A percentile compares a stretch with the other conserved stretches of the same genome.
phyloP scores from a whole-genome alignment of 2,113 vertebrate genomes.

The Zapornia atra region DNA sequence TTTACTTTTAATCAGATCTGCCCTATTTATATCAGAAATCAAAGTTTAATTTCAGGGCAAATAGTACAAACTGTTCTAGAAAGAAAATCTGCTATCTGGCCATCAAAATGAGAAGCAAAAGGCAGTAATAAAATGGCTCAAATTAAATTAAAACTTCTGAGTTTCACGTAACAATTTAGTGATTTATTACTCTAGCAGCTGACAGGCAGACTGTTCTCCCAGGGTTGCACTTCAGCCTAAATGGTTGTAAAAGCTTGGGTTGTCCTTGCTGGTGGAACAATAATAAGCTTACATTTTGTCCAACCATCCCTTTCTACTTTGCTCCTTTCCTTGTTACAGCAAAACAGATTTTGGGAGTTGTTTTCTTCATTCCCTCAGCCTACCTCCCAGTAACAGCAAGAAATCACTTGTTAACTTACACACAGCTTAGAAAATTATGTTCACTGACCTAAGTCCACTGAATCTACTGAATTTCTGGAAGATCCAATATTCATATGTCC shows the following conservation, averaged over 20 bases:
- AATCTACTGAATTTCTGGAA: neutral
- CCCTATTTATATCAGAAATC: neutral
- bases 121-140: neutral
- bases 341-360: neutral
- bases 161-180: neutral
- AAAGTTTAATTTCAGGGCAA: neutral
- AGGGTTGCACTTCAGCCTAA: neutral
- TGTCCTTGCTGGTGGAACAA: neutral
- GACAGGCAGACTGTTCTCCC: neutral
- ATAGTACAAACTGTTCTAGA: neutral
- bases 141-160: neutral
- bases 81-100: neutral
- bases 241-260: neutral
- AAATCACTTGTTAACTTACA: neutral
- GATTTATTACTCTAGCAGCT: neutral
- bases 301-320: neutral
- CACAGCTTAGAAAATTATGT: neutral
- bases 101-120: neutral
- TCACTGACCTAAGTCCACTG: neutral
- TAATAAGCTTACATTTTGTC: neutral
- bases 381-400: neutral
- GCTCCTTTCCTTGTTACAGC: neutral
- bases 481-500: neutral
- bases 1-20: neutral
- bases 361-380: neutral